These are phyloP conservation scores for Pseudoatta argentina DNA, from an alignment of 1,140 invertebrate species.

Conservation along the genomic window DNA sequence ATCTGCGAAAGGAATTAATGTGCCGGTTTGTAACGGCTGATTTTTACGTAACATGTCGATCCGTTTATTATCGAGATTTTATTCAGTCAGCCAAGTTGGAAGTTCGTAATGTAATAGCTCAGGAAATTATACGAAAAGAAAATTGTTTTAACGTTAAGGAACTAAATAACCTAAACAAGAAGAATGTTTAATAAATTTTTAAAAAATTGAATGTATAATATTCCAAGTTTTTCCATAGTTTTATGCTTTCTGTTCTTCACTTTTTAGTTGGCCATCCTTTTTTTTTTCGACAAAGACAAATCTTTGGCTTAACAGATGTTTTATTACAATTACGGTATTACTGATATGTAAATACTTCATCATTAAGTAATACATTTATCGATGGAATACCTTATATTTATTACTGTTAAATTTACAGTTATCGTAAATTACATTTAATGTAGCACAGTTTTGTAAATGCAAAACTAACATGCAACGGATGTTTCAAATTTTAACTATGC, in stretches of 20 bases:
- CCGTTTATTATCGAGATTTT: conserved; percentile 48
- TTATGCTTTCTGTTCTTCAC: too few relatives aligned
- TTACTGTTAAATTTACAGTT: conserved; percentile 23
- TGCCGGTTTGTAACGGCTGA: conserved; percentile 33
- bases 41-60: conserved; percentile 40
- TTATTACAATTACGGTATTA: conserved; percentile 9
- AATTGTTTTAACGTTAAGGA: neutral
- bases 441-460: neutral
- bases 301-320: neutral
- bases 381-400: neutral
- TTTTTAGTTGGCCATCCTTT: neutral
- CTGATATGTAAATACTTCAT: neutral
- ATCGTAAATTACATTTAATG: conserved; percentile 5
- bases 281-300: neutral
- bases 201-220: too few relatives aligned
- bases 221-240: neutral
- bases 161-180: too few relatives aligned
- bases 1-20: conserved; percentile 54
- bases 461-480: neutral
- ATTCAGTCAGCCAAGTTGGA: neutral
- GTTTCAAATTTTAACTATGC: neutral
- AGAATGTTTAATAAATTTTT: neutral
- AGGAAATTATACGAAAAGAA: neutral
- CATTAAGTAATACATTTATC: neutral
- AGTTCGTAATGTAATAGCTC: neutral